Evolutionary conservation across 2,797 vertebrate genomes (phyloP).

Genomic region (Heterohyrax brucei): DNA sequence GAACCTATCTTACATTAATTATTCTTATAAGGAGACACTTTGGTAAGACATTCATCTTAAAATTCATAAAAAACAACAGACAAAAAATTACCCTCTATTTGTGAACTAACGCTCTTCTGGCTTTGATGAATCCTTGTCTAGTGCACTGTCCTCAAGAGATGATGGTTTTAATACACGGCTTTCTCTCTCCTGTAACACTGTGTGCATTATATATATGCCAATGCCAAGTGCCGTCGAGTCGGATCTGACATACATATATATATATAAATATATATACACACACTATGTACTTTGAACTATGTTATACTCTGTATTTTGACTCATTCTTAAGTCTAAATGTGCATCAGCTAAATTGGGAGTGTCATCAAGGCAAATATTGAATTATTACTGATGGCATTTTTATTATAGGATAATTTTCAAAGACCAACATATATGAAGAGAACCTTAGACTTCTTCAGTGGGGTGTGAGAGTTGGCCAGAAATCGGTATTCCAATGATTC

Average conservation of each 20-base stretch:
- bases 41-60: not conserved
- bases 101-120: not conserved
- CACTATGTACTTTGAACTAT: not conserved
- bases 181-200: not conserved
- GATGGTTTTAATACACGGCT: not conserved
- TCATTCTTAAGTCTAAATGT: slow-evolving; percentile 22
- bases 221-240: too few relatives aligned
- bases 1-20: not conserved
- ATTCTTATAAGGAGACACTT: not conserved
- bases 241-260: too few relatives aligned
- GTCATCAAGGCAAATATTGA: not conserved
- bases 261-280: not conserved
- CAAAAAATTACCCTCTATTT: not conserved
- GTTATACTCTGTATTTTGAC: not conserved
- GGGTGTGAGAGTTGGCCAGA: not conserved
- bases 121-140: not conserved
- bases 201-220: not conserved
- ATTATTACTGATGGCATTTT: not conserved
- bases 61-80: not conserved
- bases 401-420: not conserved
- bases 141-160: not conserved
- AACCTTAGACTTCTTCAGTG: not conserved
- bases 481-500: slow-evolving; percentile 4
- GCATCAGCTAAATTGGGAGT: not conserved
- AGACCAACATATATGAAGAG: not conserved